These are phyloP conservation scores for Macropis europaea DNA, from an alignment of 2,888 invertebrate genomes.

Conservation along the genomic window DNA sequence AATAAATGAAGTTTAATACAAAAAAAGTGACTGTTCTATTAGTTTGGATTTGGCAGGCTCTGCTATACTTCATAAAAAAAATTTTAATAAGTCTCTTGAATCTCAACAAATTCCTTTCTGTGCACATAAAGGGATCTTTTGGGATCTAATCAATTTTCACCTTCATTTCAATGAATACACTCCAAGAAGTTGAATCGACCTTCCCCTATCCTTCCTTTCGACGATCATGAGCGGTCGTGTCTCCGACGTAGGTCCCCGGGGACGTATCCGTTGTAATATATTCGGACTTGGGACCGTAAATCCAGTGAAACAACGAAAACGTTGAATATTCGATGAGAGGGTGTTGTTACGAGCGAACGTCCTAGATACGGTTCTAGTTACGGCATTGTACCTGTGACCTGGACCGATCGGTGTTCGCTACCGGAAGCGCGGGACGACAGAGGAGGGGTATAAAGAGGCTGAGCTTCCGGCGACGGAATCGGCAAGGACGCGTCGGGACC, in stretches of 20 bases:
- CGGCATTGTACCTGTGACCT: conserved; percentile 26
- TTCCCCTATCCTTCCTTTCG: too few species aligned
- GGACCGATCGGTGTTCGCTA: conserved; percentile 39
- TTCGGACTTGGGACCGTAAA: background rate
- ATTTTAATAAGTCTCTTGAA: too few species aligned
- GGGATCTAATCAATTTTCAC: too few species aligned
- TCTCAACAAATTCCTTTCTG: too few species aligned
- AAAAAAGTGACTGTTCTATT: too few species aligned
- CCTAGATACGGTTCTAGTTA: conserved; percentile 43
- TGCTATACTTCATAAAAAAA: too few species aligned
- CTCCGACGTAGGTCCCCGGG: background rate
- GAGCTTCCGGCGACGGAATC: conserved; percentile 72
- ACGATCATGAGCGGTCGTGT: too few species aligned
- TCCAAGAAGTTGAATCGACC: too few species aligned
- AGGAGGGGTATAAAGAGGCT: conserved; percentile 65
- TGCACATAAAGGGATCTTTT: too few species aligned
- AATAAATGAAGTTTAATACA: too few species aligned
- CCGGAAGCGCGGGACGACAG: conserved; percentile 56
- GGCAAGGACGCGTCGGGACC: conserved; percentile 76
- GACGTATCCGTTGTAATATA: background rate
- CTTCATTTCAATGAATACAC: too few species aligned
- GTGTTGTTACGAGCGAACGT: conserved; percentile 29
- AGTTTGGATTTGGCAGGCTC: too few species aligned
- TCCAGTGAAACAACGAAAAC: background rate
- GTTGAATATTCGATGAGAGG: conserved; percentile 27